Evolutionary conservation across 1,140 invertebrate genomes (phyloP).

Genomic region (Plectrocnemia conspersa): DNA sequence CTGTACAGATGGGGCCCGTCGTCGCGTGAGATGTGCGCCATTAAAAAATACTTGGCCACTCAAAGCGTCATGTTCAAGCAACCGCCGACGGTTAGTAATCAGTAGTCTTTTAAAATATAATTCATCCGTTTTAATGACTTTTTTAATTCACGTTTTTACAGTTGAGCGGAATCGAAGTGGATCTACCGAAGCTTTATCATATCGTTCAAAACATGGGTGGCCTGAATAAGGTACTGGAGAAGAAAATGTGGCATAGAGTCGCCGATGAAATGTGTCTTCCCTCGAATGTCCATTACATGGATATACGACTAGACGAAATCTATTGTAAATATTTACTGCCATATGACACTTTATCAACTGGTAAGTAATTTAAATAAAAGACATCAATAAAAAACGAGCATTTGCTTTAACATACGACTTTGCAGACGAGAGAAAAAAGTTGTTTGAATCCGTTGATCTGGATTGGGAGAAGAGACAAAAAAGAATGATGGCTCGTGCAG

Average conservation of each 20-base stretch:
- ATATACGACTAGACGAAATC: conserved; percentile 82
- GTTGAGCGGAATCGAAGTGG: conserved; percentile 87
- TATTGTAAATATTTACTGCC: conserved; percentile 92
- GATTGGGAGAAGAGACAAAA: conserved; percentile 62
- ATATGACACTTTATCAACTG: conserved; percentile 77
- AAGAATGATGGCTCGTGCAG: conserved; percentile 51
- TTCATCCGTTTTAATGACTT: not conserved
- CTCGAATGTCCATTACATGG: conserved; percentile 75
- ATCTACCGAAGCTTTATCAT: conserved; percentile 80
- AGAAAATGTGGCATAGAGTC: conserved; percentile 85
- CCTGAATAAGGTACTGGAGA: conserved; percentile 83
- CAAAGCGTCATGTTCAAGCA: conserved; percentile 72
- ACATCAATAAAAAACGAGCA: no score
- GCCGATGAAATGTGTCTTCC: conserved; percentile 85
- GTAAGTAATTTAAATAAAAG: conserved; percentile 48
- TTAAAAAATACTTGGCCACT: conserved; percentile 75
- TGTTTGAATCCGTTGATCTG: conserved; percentile 70
- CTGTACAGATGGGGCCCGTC: conserved; percentile 85
- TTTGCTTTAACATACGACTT: not conserved
- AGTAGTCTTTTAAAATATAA: not conserved
- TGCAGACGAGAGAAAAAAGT: conserved; percentile 64
- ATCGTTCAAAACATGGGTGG: conserved; percentile 83
- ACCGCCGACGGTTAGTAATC: conserved; percentile 63
- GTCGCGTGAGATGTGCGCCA: conserved; percentile 79
- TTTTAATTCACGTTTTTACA: conserved; percentile 39